Base-by-base conservation (phyloP, 2,113 vertebrate species). In the Coptodon rendalli region DNA sequence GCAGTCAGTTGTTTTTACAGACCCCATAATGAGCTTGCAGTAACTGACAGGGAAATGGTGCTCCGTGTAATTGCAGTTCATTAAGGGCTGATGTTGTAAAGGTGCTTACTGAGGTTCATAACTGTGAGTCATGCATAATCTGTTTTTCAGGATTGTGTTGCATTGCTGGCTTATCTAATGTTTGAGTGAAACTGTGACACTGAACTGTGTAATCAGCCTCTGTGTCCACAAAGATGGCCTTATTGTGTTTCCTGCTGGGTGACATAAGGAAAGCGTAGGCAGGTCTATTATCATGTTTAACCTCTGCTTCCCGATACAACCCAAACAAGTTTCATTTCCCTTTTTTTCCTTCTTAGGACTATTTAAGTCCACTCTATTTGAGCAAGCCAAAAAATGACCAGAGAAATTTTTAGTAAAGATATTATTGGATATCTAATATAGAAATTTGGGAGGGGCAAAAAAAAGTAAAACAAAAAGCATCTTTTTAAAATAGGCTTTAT, bases 181-280 rank as follows among this genome's bases (percentile, higher is more conserved):
- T 87, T 88, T 86, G 82, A 86, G n/a, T 89, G 90, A 87, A 82
- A 73, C 82, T 2, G 1, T 61, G 84, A 89, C 80, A 90, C 5
- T 6, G 29, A 80, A 4, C 43, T 3, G 66, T 76, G 29, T 80
- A 84, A 89, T 87, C 84, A 82, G 80, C 22, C 5, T 61, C 34
- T 78, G 76, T 87, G 83, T 89, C 86, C 45, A 73, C 76, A 80
- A 24, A 16, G 81, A 87, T 86, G 82, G 84, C 86, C 57, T 4
- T 53, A 48, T 80, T 89, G 80, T 50, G 68, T 68, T 93, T 94
- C 88, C 89, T 92, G 80, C 43, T 83, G 13, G 19, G 9, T 56
- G 84, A 81, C 86, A 81, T 8, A 9, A 14, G 71, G 90, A 85
- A 92, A 80, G 83, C 19, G 88, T 82, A 59, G 89, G 88, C 34